A percentile compares a stretch with the other conserved stretches of the same genome.
phyloP scores from a whole-genome alignment of 2,888 invertebrate species.

The Tenthredo amoena region DNA sequence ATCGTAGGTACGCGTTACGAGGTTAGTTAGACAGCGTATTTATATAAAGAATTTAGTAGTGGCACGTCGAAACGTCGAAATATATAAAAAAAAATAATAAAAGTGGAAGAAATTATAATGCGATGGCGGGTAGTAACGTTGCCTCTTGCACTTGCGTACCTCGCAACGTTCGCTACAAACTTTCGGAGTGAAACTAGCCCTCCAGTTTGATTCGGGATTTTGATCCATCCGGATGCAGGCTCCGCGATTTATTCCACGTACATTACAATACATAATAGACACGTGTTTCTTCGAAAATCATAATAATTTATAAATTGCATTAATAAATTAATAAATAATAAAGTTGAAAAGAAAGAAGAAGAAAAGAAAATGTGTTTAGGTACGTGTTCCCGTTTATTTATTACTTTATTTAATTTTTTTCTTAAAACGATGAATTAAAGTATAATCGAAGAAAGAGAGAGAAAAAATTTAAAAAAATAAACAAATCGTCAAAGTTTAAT shows the following conservation, averaged over 20 bases:
- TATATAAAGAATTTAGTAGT: too few species aligned
- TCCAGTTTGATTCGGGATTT: not conserved
- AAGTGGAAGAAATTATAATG: conserved; percentile 11
- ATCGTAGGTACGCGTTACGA: not conserved
- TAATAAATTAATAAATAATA: too few species aligned
- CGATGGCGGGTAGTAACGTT: conserved; percentile 17
- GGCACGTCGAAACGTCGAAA: not conserved
- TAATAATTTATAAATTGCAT: too few species aligned
- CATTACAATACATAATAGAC: not conserved
- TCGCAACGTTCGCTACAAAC: conserved; percentile 48
- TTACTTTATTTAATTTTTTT: too few species aligned
- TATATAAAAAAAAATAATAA: not conserved
- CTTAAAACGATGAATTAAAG: not conserved
- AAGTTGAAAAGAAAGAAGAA: too few species aligned
- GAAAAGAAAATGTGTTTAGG: too few species aligned
- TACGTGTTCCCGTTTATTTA: too few species aligned
- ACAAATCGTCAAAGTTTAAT: not conserved
- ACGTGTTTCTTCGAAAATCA: not conserved
- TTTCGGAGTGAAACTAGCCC: not conserved
- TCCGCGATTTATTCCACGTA: not conserved
- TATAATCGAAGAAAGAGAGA: not conserved
- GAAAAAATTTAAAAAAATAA: not conserved
- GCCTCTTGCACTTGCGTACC: conserved; percentile 27
- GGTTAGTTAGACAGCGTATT: not conserved
- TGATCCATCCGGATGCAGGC: not conserved